Evolutionary conservation across 2,888 invertebrate species (phyloP).

Genomic region (Cryptocephalus primarius): DNA sequence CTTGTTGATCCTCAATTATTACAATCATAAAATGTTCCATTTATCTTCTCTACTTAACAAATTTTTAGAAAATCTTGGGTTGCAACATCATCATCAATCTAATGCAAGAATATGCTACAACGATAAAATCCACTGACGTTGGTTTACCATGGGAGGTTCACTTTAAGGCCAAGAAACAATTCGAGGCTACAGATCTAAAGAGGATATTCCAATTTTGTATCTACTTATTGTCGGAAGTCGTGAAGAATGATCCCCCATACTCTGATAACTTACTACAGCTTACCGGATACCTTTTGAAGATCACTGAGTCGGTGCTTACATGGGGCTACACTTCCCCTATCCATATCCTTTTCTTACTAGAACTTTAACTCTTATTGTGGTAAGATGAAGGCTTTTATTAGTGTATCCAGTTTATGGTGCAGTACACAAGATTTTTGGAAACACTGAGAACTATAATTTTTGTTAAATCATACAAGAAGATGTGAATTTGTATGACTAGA

Average conservation of each 20-base stretch:
- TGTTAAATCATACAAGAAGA: no score
- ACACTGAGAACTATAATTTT: no score
- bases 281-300: conserved; percentile 59
- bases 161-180: conserved; percentile 70
- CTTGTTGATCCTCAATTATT: background rate
- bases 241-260: conserved; percentile 39
- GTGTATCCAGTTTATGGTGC: no score
- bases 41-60: background rate
- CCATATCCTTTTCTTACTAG: conserved; percentile 27
- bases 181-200: conserved; percentile 71
- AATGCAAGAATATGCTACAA: conserved; percentile 81
- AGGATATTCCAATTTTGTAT: conserved; percentile 67
- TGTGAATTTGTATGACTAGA: no score
- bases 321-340: conserved; percentile 69
- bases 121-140: conserved; percentile 75
- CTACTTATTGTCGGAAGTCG: conserved; percentile 49
- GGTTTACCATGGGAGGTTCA: conserved; percentile 84
- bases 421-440: no score
- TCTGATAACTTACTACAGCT: conserved; percentile 46
- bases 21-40: background rate
- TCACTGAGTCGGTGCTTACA: conserved; percentile 66
- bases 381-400: background rate
- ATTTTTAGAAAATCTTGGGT: conserved; percentile 63
- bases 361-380: no score
- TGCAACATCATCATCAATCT: conserved; percentile 74